phyloP scores from a whole-genome alignment of 1,140 invertebrate species.

The Lordiphosa stackelbergi region DNA sequence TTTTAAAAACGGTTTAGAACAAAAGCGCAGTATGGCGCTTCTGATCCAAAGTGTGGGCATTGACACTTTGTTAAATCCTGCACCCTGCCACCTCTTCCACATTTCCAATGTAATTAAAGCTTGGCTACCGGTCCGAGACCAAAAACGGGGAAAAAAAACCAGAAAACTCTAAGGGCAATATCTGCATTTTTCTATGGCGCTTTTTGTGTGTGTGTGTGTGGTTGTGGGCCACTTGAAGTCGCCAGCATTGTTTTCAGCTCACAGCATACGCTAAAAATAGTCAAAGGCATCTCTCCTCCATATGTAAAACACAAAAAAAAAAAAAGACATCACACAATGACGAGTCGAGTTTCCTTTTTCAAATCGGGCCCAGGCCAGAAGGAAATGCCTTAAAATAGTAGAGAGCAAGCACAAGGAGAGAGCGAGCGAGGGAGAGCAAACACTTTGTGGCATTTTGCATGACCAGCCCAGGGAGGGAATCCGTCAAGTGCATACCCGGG shows the following conservation, averaged over 20 bases:
- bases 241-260: slow-evolving; percentile 52
- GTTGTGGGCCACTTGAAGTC: slow-evolving; percentile 60
- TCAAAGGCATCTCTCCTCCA: slow-evolving; percentile 47
- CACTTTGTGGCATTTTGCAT: slow-evolving; percentile 18
- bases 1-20: slow-evolving; percentile 3
- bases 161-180: slow-evolving; percentile 9
- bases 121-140: slow-evolving; percentile 1
- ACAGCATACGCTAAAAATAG: slow-evolving; percentile 51
- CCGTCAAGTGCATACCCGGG: slow-evolving; percentile 39
- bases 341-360: slow-evolving; percentile 37
- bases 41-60: slow-evolving; percentile 1
- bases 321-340: slow-evolving; percentile 28
- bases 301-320: slow-evolving; percentile 21
- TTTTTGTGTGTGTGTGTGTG: slow-evolving; percentile 1
- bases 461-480: slow-evolving; percentile 18
- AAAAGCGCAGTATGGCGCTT: slow-evolving; percentile 3
- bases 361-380: slow-evolving; percentile 20
- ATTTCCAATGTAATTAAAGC: slow-evolving; percentile 39
- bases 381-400: slow-evolving; percentile 39
- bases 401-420: not conserved
- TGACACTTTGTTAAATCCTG: slow-evolving; percentile 3
- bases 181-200: slow-evolving; percentile 5
- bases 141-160: not conserved
- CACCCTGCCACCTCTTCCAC: not conserved
- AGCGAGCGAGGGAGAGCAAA: not conserved